Evolutionary conservation across 2,888 invertebrate species (phyloP).

Genomic region (Netelia virgata): DNA sequence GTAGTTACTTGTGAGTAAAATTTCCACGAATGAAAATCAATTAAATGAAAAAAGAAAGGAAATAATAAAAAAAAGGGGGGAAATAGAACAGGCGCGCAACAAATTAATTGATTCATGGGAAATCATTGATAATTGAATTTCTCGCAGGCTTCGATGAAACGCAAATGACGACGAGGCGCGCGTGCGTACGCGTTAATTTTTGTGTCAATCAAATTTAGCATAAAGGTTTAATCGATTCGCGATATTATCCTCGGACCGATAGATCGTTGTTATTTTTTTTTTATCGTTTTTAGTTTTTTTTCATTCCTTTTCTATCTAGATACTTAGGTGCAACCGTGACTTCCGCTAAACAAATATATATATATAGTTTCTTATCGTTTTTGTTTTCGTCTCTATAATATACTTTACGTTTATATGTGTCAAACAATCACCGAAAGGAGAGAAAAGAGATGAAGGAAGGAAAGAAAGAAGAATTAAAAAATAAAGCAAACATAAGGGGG

Average conservation of each 20-base stretch:
- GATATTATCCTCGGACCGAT: constrained; percentile 6
- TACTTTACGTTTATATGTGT: constrained; percentile 46
- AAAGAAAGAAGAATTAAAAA: constrained; percentile 15
- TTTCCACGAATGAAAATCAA: constrained; percentile 20
- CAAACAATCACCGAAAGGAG: constrained; percentile 25
- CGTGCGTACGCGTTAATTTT: constrained; percentile 25
- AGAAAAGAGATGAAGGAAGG: constrained; percentile 7
- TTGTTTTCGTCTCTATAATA: not conserved
- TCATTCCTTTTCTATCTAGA: constrained; percentile 21
- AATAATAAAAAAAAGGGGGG: constrained; percentile 7
- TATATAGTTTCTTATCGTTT: not conserved
- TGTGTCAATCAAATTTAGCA: constrained; percentile 15
- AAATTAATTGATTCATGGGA: constrained; percentile 6
- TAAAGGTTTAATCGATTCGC: constrained; percentile 13
- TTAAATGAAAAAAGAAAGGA: constrained; percentile 13
- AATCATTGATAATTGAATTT: constrained; percentile 23
- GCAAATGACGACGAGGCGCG: not conserved
- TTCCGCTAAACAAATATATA: constrained; percentile 57
- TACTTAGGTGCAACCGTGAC: constrained; percentile 58
- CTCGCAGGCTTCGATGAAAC: not conserved
- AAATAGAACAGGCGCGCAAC: not conserved
- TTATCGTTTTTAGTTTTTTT: constrained; percentile 23
- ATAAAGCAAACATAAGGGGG: constrained; percentile 1
- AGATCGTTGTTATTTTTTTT: not conserved
- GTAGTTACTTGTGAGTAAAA: constrained; percentile 43